Base-by-base conservation (phyloP, 2,113 vertebrate species). In the Piprites chloris region DNA sequence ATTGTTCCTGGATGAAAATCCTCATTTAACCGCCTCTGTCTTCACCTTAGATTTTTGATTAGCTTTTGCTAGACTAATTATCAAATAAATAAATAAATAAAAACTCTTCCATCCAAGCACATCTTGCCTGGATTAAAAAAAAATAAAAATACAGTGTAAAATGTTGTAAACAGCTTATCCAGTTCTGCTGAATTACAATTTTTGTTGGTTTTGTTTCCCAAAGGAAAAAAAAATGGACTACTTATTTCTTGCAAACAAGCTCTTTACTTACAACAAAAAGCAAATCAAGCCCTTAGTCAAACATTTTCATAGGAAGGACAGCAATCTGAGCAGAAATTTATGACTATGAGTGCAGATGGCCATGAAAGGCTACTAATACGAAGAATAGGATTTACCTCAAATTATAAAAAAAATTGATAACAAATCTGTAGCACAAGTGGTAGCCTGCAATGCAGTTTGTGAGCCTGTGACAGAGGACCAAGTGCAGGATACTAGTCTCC, bases 301-400 rank as follows among this genome's bases (percentile, higher is more conserved):
- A 82, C 85, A 94, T 96, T 97, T 97, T 97, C 65, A 63, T 91
- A 97, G 26, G 79, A 97, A 96, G 62, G 58, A 77, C 69, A 92
- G 95, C 75, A 89, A 95, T 84, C 63, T 85, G 33, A 69, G 79
- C 12, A 66, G 53, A 75, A 89, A 71, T 69, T 66, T 78, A 49
- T 85, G 47, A 21, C 52, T 87, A 46, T 59, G 27, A 75, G 84
- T 85, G 46, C 67, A 44, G 74, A 94, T 82, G 49, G 82, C 87
- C 49, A 2, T 84, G 96, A 96, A 93, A 93, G 69, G 85, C 71
- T 93, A 53, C 35, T 83, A 88, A 82, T 66, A 72, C 23, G 16
- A 95, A 83, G 21, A 94, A 94, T 26, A 86, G 28, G 73, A 72
- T 85, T 94, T 92, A 93, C 32, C 69, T 93, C 81, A 62, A 82